A percentile compares a stretch with the other conserved stretches of the same genome.
phyloP scores from a whole-genome alignment of 2,888 invertebrate species.

The Bruchidius siliquastri region DNA sequence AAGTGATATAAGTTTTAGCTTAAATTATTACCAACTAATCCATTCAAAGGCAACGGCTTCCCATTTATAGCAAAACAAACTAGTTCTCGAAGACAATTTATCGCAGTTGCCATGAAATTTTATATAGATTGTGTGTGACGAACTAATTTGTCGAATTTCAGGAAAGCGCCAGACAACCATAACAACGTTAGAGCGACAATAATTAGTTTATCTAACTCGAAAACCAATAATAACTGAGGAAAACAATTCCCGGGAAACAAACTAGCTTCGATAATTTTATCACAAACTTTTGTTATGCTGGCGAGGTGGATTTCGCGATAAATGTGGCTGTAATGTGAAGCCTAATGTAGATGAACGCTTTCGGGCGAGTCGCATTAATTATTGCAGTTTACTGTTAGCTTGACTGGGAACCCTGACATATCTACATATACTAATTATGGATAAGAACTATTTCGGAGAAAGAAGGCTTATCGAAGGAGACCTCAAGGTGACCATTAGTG shows the following conservation, averaged over 20 bases:
- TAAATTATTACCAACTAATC: no score
- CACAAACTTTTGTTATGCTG: not conserved
- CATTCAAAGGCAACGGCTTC: no score
- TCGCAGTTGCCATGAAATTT: not conserved
- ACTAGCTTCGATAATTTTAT: not conserved
- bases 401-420: no score
- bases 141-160: not conserved
- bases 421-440: no score
- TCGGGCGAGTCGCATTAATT: not conserved
- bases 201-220: not conserved
- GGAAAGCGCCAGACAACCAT: not conserved
- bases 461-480: no score
- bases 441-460: no score
- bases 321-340: not conserved
- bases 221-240: not conserved
- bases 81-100: not conserved
- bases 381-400: not conserved
- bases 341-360: not conserved
- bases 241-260: not conserved
- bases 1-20: no score
- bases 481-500: no score
- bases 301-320: not conserved
- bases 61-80: not conserved
- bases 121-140: not conserved
- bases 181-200: not conserved